These are phyloP conservation scores for Augiades crinisus DNA, from an alignment of 2,888 invertebrate species.

Conservation along the genomic window DNA sequence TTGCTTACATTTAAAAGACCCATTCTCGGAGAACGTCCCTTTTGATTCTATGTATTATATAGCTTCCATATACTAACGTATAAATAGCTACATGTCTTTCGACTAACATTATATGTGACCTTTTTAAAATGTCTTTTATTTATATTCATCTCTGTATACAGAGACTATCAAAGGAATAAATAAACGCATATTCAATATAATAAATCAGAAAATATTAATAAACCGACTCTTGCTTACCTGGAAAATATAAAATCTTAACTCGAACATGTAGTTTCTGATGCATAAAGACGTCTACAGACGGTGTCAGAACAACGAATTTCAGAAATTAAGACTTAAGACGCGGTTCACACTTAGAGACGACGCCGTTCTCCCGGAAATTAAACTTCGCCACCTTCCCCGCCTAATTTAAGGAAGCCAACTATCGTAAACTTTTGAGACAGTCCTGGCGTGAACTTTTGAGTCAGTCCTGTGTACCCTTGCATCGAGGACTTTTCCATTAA, in stretches of 20 bases:
- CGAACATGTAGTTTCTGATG: not conserved
- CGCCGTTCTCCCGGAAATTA: slow-evolving; percentile 59
- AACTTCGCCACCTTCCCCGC: slow-evolving; percentile 64
- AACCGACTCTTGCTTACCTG: not conserved
- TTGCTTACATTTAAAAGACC: not conserved
- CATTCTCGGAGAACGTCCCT: not conserved
- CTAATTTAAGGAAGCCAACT: slow-evolving; percentile 67
- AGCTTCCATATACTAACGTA: too few relatives aligned
- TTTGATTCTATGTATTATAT: too few relatives aligned
- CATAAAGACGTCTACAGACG: not conserved
- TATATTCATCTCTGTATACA: too few relatives aligned
- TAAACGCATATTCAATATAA: too few relatives aligned
- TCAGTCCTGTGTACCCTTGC: too few relatives aligned
- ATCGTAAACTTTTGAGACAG: slow-evolving; percentile 10
- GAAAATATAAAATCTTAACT: too few relatives aligned
- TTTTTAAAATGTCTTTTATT: too few relatives aligned
- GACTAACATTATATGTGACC: too few relatives aligned
- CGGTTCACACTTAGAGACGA: slow-evolving; percentile 56
- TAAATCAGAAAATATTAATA: too few relatives aligned
- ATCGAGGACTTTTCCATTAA: too few relatives aligned
- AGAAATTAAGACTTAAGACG: slow-evolving; percentile 62
- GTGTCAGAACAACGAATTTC: slow-evolving; percentile 26
- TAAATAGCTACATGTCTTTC: too few relatives aligned
- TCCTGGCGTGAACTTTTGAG: not conserved
- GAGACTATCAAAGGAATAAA: too few relatives aligned